phyloP scores from a whole-genome alignment of 1,140 invertebrate species.

The Zaprionus inermis region DNA sequence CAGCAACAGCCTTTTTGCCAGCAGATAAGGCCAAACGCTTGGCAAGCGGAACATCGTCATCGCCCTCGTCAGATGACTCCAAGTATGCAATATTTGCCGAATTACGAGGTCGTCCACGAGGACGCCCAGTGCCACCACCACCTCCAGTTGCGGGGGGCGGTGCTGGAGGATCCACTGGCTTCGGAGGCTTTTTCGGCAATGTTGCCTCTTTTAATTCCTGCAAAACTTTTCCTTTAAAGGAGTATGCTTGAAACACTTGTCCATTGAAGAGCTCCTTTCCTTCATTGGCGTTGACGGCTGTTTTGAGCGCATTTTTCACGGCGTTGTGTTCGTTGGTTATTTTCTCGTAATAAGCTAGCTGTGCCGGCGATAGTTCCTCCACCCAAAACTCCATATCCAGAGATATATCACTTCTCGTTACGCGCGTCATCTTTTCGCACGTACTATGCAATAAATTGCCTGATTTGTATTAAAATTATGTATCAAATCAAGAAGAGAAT shows the following conservation, averaged over 20 bases:
- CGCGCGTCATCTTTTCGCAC: slow-evolving; percentile 70
- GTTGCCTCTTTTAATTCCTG: slow-evolving; percentile 84
- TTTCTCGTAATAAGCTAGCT: slow-evolving; percentile 85
- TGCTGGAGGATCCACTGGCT: slow-evolving; percentile 44
- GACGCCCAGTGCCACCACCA: slow-evolving; percentile 36
- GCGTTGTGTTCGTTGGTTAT: slow-evolving; percentile 87
- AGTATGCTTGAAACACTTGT: slow-evolving; percentile 86
- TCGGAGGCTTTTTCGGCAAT: slow-evolving; percentile 85
- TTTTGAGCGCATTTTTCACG: slow-evolving; percentile 86
- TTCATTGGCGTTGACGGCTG: slow-evolving; percentile 86
- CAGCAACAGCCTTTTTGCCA: slow-evolving; percentile 67
- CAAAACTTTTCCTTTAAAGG: slow-evolving; percentile 79
- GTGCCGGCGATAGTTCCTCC: slow-evolving; percentile 88
- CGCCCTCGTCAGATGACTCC: slow-evolving; percentile 82
- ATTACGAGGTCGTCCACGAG: slow-evolving; percentile 57
- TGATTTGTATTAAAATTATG: slow-evolving; percentile 28
- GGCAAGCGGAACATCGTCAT: slow-evolving; percentile 80
- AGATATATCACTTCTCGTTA: slow-evolving; percentile 77
- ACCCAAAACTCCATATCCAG: slow-evolving; percentile 88
- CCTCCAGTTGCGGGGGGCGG: background rate
- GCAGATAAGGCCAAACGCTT: slow-evolving; percentile 73
- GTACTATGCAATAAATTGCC: slow-evolving; percentile 31
- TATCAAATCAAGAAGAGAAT: background rate
- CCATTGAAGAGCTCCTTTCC: slow-evolving; percentile 87
- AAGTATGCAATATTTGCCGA: slow-evolving; percentile 73